Base-by-base conservation (phyloP, 2,113 vertebrate genomes). In the Grantiella picta region DNA sequence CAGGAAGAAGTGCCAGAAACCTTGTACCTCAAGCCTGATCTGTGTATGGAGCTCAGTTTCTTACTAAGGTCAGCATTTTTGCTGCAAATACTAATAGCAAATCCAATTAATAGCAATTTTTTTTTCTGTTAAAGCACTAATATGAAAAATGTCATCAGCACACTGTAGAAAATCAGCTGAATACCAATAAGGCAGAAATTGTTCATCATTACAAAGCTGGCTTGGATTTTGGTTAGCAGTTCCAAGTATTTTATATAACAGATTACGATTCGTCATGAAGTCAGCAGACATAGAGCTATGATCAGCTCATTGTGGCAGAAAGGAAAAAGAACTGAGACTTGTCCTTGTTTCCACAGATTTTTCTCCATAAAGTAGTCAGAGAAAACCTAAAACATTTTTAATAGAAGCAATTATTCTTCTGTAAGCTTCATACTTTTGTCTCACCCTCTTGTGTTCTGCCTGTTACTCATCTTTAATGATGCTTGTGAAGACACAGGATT, bases 321-420 rank as follows among this genome's bases (percentile, higher is more conserved):
- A 72, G 25, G 47, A 36, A 77, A 81, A 89, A 86, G 68, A 94
- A 64, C 38, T 1, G 7, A 86, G 71, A 35, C 36, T 71, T 6
- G 22, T 84, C 90, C 79, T 94, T 96, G 85, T 95, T 96, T 92
- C 72, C n/a, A 88, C 60, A 71, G 69, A 82, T 92, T 96, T 94
- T 94, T 90, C 76, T 95, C 79, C 52, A 86, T 86, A 75, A 93
- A 95, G 49, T 36, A 96, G 90, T 92, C 88, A 92, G 49, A 57
- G 53, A 93, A 96, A 96, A 95, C 44, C 71, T 86, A 83, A 93
- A 90, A 36, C 64, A 90, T 76, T 94, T 95, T 86, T 93, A 92
- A 95, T 73, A 78, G 79, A 86, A 92, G 76, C 64, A 75, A 80
- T 96, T 95, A 86, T 65, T 95, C 85, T 92, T 75, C 64, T 71